A percentile compares a stretch with the other conserved stretches of the same genome.
Conservation (phyloP, 2,113 vertebrate genomes). For the Gambusia affinis region DNA sequence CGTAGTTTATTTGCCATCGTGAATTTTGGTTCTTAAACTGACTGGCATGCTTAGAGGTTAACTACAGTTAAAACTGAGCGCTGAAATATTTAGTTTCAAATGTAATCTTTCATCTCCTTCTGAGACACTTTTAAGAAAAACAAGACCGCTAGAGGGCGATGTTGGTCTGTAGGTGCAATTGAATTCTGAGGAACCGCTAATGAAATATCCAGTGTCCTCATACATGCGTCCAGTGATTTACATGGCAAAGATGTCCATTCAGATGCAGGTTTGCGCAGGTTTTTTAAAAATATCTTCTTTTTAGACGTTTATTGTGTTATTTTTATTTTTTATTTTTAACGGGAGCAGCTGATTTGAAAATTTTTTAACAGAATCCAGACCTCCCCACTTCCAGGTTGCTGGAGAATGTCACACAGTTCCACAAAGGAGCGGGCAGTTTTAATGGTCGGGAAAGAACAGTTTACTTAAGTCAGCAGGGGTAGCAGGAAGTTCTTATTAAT, state of each 20-base stretch:
- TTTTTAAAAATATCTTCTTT: not conserved
- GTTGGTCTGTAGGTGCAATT: slow-evolving; percentile 57
- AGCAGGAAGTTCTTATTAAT: not conserved
- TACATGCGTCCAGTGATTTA: not conserved
- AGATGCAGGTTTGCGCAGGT: not conserved
- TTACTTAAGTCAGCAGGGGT: not conserved
- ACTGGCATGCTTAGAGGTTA: not conserved
- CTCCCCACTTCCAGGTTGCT: not conserved
- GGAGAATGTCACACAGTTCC: slow-evolving; percentile 9
- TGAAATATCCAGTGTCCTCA: not conserved
- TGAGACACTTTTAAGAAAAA: not conserved
- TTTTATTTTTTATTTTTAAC: not conserved
- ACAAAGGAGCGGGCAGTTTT: slow-evolving; percentile 1
- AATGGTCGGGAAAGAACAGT: not conserved
- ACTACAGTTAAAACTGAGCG: not conserved
- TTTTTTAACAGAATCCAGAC: not conserved
- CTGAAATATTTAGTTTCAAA: not conserved
- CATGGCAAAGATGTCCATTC: not conserved
- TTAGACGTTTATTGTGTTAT: not conserved
- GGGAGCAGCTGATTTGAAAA: not conserved
- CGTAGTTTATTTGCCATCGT: not conserved
- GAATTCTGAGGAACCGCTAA: slow-evolving; percentile 18
- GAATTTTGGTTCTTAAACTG: not conserved
- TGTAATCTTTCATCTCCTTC: not conserved
- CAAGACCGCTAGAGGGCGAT: slow-evolving; percentile 72